Base-by-base conservation (phyloP, 1,140 invertebrate species). In the Philaenus spumarius region DNA sequence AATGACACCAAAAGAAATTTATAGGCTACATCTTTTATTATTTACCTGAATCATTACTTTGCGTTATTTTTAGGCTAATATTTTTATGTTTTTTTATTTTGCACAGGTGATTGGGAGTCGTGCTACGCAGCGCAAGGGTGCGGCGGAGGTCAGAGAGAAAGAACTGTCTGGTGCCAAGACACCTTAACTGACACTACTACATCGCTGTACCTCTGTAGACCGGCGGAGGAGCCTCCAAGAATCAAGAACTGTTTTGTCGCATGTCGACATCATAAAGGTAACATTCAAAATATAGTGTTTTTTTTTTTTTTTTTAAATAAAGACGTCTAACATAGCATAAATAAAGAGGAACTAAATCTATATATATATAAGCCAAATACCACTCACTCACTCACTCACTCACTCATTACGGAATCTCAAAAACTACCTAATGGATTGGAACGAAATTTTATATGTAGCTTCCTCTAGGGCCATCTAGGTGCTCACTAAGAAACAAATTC, bases 201-300 rank as follows among this genome's bases (percentile, higher is more conserved):
- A 17, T 61, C 50, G n/a, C 39, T 55, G 9, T 62, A 55, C 37
- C 46, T 54, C 11, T 65, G 64, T 42, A 45, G 34, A 34, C 22
- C 35, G 3, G 17, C 20, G 12, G 62, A 63, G 2, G 37, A 65
- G 47, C 64, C 64, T 24, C 17, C 30, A 5, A 50, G 60, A 22
- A 62, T 51, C 23, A 65, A 63, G 22, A 23, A 53, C 12, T 65
- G 64, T 42, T 65, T 65, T 35, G 60, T 62, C 15, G 64, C 64
- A 7, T 65, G 64, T 45, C 55, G 64, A 20, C 64, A 65, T 45
- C 64, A 65, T 43, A 65, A 63, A 63, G 64, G 64, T 65, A 59
- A 55, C n/a, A n/a, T n/a, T n/a, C 6, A 15, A 14, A 22, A 55
- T 45, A 43, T 46, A 9, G 22, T 20, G 15, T 37, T 3, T 9